These are phyloP conservation scores for Entomyzon cyanotis DNA, from an alignment of 2,113 vertebrate genomes.

Conservation along the genomic window DNA sequence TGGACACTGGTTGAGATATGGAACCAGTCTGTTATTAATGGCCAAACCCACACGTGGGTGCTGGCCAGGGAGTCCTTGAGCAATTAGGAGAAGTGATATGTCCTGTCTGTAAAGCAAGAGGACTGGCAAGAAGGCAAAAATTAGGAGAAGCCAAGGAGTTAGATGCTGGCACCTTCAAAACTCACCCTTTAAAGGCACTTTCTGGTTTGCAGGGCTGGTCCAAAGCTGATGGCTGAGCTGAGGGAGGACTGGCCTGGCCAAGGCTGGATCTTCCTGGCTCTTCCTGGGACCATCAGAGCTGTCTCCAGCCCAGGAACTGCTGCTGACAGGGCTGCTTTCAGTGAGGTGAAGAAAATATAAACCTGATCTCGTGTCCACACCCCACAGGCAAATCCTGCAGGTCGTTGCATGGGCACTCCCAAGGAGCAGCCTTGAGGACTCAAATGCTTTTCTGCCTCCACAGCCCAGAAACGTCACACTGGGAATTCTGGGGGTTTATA, in stretches of 20 bases:
- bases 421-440: not conserved
- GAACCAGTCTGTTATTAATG: conserved; percentile 28
- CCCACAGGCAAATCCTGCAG: not conserved
- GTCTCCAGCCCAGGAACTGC: not conserved
- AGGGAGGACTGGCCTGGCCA: not conserved
- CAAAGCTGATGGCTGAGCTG: not conserved
- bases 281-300: not conserved
- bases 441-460: too few relatives aligned
- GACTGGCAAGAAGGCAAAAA: conserved; percentile 37
- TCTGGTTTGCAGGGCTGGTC: not conserved
- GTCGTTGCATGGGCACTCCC: not conserved
- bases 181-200: not conserved
- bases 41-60: not conserved
- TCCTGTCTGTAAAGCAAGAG: conserved; percentile 16
- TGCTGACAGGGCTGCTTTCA: not conserved
- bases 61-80: not conserved
- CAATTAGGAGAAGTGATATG: not conserved
- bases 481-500: not conserved
- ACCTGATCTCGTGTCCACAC: not conserved
- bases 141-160: not conserved
- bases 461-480: not conserved
- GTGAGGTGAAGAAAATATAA: not conserved
- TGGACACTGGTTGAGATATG: conserved; percentile 30
- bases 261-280: not conserved
- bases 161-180: not conserved